These are phyloP conservation scores for Peromyscus aztecus DNA, from an alignment of 2,797 vertebrate genomes.

Conservation along the genomic window DNA sequence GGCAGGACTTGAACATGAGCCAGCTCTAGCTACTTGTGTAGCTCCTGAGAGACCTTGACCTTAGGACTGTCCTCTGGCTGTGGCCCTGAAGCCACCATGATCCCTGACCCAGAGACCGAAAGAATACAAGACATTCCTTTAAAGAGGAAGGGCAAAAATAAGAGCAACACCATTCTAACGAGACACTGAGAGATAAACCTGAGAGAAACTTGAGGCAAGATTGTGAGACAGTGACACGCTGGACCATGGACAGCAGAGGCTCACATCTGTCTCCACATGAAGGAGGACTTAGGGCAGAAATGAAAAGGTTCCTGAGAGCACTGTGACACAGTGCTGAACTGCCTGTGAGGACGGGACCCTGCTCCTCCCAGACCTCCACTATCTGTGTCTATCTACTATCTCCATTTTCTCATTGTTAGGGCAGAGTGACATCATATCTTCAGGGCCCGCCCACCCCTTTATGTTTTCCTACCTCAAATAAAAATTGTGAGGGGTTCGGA, in stretches of 20 bases:
- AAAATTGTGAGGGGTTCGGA: conserved; percentile 5
- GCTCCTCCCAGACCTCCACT: background rate
- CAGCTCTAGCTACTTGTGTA: background rate
- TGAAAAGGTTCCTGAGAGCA: background rate
- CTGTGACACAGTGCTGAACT: background rate
- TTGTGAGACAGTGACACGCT: background rate
- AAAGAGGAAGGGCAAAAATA: background rate
- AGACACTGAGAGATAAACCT: background rate
- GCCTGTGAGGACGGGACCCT: background rate
- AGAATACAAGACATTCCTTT: background rate
- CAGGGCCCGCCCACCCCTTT: background rate
- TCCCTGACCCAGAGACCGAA: background rate
- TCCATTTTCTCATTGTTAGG: background rate
- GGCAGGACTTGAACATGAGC: background rate
- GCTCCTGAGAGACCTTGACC: background rate
- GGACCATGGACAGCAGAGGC: background rate
- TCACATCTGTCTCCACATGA: background rate
- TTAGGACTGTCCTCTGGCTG: background rate
- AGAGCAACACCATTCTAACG: background rate
- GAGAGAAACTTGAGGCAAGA: background rate
- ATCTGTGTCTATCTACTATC: background rate
- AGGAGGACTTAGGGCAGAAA: background rate
- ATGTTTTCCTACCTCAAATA: background rate
- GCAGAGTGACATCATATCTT: background rate
- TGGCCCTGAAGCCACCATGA: background rate